A percentile compares a stretch with the other conserved stretches of the same genome.
Evolutionary conservation across 2,113 vertebrate genomes (phyloP).

Genomic region (Ptyas mucosa): DNA sequence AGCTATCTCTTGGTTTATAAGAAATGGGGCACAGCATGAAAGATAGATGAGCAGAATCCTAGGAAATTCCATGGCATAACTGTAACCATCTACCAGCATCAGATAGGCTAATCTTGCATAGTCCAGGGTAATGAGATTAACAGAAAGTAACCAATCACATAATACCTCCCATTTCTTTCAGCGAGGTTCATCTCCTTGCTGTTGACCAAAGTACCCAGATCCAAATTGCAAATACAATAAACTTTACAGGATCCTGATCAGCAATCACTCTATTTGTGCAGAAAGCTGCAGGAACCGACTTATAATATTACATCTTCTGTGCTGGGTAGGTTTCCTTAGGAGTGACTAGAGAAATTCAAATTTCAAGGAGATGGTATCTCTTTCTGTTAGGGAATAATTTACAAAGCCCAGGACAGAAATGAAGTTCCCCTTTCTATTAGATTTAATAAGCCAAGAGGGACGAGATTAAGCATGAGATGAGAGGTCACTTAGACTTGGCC

Average conservation of each 20-base stretch:
- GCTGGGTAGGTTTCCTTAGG: neutral
- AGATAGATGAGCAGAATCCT: neutral
- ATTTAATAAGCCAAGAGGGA: neutral
- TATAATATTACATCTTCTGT: neutral
- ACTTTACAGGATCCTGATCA: neutral
- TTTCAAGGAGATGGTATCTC: neutral
- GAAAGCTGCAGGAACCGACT: neutral
- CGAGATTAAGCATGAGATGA: neutral
- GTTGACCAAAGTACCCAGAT: neutral
- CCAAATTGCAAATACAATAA: neutral
- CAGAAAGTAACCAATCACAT: neutral
- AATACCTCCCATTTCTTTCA: neutral
- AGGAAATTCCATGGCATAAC: neutral
- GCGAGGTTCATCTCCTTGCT: neutral
- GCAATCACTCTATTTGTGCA: neutral
- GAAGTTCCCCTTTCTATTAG: neutral
- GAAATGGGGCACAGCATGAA: neutral
- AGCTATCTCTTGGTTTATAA: neutral
- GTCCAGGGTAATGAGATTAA: neutral
- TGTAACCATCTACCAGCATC: neutral
- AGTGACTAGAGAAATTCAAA: neutral
- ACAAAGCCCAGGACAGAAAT: neutral
- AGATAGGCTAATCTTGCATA: neutral
- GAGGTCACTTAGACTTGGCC: neutral
- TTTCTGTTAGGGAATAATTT: neutral